phyloP scores from a whole-genome alignment of 2,888 invertebrate genomes.

The Cremastinae sp. region DNA sequence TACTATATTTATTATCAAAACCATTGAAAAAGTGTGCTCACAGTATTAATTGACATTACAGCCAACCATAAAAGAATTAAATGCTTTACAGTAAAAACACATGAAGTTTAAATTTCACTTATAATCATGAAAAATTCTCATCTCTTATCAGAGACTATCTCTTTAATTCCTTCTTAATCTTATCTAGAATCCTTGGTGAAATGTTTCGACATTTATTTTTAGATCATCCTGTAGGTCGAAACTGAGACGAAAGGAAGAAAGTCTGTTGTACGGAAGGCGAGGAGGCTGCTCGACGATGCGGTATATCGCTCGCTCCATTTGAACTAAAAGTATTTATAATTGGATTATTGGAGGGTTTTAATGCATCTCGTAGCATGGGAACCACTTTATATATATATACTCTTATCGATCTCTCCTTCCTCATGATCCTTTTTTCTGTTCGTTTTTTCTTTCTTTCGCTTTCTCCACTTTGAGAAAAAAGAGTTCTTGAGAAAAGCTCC shows the following conservation, averaged over 20 bases:
- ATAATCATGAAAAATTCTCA: too few species aligned
- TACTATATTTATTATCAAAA: too few species aligned
- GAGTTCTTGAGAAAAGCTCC: slow-evolving; percentile 7
- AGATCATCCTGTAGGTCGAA: slow-evolving; percentile 16
- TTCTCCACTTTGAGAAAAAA: slow-evolving; percentile 11
- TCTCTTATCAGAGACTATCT: too few species aligned
- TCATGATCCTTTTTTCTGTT: slow-evolving; percentile 12
- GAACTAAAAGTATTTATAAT: slow-evolving; percentile 74
- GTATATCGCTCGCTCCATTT: slow-evolving; percentile 69
- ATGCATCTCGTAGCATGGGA: slow-evolving; percentile 64
- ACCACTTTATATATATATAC: slow-evolving; percentile 43
- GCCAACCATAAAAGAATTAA: too few species aligned
- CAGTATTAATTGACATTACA: too few species aligned
- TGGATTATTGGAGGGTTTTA: slow-evolving; percentile 73
- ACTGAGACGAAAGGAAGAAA: slow-evolving; percentile 37
- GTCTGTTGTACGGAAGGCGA: slow-evolving; percentile 14
- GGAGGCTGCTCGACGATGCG: slow-evolving; percentile 47
- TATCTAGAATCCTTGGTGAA: neutral
- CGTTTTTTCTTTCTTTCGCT: slow-evolving; percentile 10
- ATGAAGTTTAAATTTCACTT: too few species aligned
- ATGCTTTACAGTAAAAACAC: too few species aligned
- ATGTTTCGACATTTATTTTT: slow-evolving; percentile 1
- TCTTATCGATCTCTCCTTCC: slow-evolving; percentile 22
- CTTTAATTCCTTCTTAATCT: too few species aligned
- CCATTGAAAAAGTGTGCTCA: too few species aligned